Conservation (phyloP, 1,140 invertebrate genomes). For the Rhopalosiphum padi region DNA sequence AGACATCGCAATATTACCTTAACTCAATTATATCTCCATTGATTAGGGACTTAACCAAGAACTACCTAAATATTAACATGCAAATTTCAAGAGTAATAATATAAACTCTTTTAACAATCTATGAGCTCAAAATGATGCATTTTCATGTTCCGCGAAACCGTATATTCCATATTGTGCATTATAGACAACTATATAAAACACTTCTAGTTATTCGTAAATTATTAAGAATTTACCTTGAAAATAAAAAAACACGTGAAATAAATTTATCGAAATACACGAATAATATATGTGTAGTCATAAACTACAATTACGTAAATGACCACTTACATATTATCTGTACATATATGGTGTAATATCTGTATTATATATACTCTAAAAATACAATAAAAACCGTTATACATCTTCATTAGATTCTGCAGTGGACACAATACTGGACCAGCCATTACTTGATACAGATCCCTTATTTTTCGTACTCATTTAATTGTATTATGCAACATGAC, state of each 20-base stretch:
- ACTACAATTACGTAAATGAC: background rate
- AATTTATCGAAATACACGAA: background rate
- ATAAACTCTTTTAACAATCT: background rate
- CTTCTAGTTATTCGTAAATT: background rate
- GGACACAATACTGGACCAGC: background rate
- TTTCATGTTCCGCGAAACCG: background rate
- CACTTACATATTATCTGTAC: background rate
- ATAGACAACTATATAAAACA: background rate
- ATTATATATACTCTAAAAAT: background rate
- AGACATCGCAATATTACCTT: background rate
- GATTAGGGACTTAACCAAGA: background rate
- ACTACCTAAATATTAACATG: background rate
- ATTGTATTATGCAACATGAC: background rate
- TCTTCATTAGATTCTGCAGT: background rate
- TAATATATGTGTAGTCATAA: background rate
- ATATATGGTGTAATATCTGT: background rate
- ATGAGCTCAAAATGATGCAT: background rate
- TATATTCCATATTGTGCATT: background rate
- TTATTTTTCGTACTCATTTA: background rate
- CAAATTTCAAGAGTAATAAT: background rate
- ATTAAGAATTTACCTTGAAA: background rate
- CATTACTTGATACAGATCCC: background rate
- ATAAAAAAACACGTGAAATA: background rate
- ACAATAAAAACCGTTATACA: background rate
- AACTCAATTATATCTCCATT: background rate